A percentile compares a stretch with the other conserved stretches of the same genome.
phyloP scores from a whole-genome alignment of 2,797 vertebrate species.

The Typhlichthys subterraneus region DNA sequence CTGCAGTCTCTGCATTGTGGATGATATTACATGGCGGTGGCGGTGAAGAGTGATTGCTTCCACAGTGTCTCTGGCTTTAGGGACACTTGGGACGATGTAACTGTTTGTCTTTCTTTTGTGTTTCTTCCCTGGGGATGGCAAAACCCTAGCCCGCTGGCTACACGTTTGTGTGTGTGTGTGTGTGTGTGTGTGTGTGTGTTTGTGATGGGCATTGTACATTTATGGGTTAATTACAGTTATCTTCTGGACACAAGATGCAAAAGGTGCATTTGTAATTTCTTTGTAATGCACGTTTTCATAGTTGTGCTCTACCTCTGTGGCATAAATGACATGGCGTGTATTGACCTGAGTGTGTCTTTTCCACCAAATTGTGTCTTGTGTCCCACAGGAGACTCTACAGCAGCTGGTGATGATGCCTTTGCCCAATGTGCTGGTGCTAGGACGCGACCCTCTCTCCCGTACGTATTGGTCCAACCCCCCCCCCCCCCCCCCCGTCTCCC shows the following conservation, averaged over 20 bases:
- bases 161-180: background rate
- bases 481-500: background rate
- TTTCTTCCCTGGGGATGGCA: background rate
- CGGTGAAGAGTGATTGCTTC: background rate
- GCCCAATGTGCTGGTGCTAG: slow-evolving; percentile 92
- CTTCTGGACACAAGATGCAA: too few relatives aligned
- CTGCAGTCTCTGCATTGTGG: background rate
- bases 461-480: slow-evolving; percentile 54
- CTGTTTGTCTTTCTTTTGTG: background rate
- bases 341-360: slow-evolving; percentile 3
- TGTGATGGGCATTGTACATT: background rate
- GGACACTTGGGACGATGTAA: background rate
- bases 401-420: slow-evolving; percentile 98
- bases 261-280: too few relatives aligned
- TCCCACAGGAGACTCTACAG: slow-evolving; percentile 89
- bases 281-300: too few relatives aligned
- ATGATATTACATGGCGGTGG: slow-evolving; percentile 1
- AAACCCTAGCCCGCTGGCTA: background rate
- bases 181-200: background rate
- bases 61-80: background rate
- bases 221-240: background rate
- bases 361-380: slow-evolving; percentile 18
- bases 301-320: too few relatives aligned
- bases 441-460: slow-evolving; percentile 93
- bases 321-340: background rate